Evolutionary conservation across 2,888 invertebrate species (phyloP).

Genomic region (Apotomis turbidana): DNA sequence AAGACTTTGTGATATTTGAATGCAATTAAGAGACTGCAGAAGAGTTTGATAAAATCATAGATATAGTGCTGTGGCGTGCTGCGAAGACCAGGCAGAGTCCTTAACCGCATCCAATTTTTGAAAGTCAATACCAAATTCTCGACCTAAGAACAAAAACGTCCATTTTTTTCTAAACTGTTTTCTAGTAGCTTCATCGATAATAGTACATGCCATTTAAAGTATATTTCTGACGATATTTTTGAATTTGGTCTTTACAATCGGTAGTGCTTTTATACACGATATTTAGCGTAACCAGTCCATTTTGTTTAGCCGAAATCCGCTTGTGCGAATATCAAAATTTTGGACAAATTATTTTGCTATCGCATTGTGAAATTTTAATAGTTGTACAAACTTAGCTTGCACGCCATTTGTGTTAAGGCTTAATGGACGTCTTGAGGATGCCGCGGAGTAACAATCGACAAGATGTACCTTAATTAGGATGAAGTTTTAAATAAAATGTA

Average conservation of each 20-base stretch:
- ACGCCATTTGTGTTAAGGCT: constrained; percentile 65
- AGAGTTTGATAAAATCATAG: constrained; percentile 69
- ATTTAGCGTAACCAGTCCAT: constrained; percentile 82
- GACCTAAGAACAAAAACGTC: constrained; percentile 83
- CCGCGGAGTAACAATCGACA: constrained; percentile 41
- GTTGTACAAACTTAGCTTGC: constrained; percentile 64
- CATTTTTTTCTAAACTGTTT: constrained; percentile 82
- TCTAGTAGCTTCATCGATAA: constrained; percentile 78
- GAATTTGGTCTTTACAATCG: constrained; percentile 79
- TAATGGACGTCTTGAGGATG: constrained; percentile 61
- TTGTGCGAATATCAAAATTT: constrained; percentile 72
- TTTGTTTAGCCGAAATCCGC: constrained; percentile 82
- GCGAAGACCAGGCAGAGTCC: constrained; percentile 57
- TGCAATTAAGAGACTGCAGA: constrained; percentile 74
- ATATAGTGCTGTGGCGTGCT: constrained; percentile 55
- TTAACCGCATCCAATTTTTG: constrained; percentile 70
- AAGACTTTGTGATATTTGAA: constrained; percentile 73
- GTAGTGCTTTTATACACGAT: constrained; percentile 82
- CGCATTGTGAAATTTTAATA: constrained; percentile 68
- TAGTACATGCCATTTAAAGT: constrained; percentile 76
- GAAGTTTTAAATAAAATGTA: constrained; percentile 63
- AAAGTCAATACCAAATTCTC: constrained; percentile 76
- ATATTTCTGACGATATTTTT: constrained; percentile 80
- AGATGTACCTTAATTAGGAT: constrained; percentile 62
- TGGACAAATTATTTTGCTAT: constrained; percentile 79